phyloP scores from a whole-genome alignment of 2,888 invertebrate species.

The Itoplectis maculator region DNA sequence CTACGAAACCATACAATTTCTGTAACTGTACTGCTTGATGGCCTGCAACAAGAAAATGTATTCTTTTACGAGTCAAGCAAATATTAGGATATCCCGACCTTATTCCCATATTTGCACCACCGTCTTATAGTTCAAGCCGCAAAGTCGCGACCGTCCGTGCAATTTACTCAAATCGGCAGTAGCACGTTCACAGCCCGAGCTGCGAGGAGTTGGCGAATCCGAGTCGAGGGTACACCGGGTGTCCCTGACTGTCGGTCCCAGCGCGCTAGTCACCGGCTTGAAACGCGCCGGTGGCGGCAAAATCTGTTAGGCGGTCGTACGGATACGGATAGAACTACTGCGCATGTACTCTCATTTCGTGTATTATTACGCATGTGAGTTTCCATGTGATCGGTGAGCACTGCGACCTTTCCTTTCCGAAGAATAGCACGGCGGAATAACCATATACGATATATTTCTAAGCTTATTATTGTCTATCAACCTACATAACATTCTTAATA shows the following conservation, averaged over 20 bases:
- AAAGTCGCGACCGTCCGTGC: slow-evolving; percentile 41
- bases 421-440: slow-evolving; percentile 27
- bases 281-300: slow-evolving; percentile 35
- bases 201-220: slow-evolving; percentile 45
- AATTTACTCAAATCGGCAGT: slow-evolving; percentile 61
- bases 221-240: slow-evolving; percentile 53
- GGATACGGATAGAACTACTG: slow-evolving; percentile 11
- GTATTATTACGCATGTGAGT: slow-evolving; percentile 54
- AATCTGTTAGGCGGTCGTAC: slow-evolving; percentile 4
- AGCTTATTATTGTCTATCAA: slow-evolving; percentile 19
- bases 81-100: slow-evolving; percentile 39
- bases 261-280: slow-evolving; percentile 31
- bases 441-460: slow-evolving; percentile 28
- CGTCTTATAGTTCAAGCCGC: slow-evolving; percentile 38
- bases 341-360: slow-evolving; percentile 50
- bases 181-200: slow-evolving; percentile 49
- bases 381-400: slow-evolving; percentile 40
- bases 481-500: slow-evolving; percentile 24
- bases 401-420: slow-evolving; percentile 51
- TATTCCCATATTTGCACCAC: slow-evolving; percentile 50
- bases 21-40: background rate
- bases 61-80: background rate
- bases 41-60: background rate
- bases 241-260: slow-evolving; percentile 62
- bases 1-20: background rate